Evolutionary conservation across 1,140 invertebrate genomes (phyloP).

Genomic region (Asbolus verrucosus): DNA sequence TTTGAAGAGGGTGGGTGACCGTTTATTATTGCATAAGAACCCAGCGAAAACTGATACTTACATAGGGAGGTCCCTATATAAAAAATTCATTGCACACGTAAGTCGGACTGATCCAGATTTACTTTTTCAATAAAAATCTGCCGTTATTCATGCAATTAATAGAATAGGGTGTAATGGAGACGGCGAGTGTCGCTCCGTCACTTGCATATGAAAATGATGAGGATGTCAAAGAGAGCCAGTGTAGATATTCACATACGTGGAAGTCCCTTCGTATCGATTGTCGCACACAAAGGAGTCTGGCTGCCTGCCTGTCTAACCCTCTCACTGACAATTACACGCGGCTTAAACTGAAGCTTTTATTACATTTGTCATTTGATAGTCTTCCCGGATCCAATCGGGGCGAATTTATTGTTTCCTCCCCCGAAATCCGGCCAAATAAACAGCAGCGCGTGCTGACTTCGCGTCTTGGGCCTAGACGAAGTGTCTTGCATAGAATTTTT

Average conservation of each 20-base stretch:
- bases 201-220: constrained; percentile 40
- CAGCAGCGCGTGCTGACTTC: not conserved
- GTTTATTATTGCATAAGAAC: constrained; percentile 19
- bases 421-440: constrained; percentile 11
- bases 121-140: constrained; percentile 21
- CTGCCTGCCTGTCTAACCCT: constrained; percentile 40
- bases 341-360: constrained; percentile 59
- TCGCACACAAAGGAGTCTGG: constrained; percentile 44
- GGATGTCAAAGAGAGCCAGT: constrained; percentile 33
- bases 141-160: constrained; percentile 8
- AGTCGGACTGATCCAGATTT: constrained; percentile 3
- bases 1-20: constrained; percentile 12
- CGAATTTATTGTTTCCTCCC: constrained; percentile 35
- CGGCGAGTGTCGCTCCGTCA: not conserved
- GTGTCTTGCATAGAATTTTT: too few relatives aligned
- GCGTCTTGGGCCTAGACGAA: not conserved
- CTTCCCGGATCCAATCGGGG: constrained; percentile 46
- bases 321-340: constrained; percentile 60
- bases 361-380: constrained; percentile 62
- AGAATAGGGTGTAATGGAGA: constrained; percentile 10
- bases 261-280: constrained; percentile 41
- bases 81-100: constrained; percentile 32
- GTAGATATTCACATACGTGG: constrained; percentile 39
- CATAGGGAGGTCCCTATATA: not conserved
- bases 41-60: constrained; percentile 23